Evolutionary conservation across 1,140 invertebrate genomes (phyloP).

Genomic region (Drosophila sucinea): DNA sequence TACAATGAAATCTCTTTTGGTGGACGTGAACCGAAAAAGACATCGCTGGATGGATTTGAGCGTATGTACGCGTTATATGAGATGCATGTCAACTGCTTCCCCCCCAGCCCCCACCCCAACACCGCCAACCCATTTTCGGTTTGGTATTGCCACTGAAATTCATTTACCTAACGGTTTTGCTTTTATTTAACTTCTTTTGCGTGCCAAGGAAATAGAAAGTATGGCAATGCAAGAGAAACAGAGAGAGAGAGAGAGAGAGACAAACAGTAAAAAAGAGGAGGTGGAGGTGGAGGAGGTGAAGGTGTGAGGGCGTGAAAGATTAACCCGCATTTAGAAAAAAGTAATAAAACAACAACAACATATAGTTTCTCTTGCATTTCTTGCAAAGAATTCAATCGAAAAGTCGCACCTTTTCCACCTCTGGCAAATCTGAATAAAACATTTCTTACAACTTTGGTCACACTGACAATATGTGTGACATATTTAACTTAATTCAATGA

Average conservation of each 20-base stretch:
- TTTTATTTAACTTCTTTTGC: conserved; percentile 10
- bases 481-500: too few species aligned
- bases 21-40: conserved; percentile 61
- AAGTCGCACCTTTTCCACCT: too few species aligned
- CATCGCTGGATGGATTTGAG: conserved; percentile 25
- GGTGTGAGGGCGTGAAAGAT: conserved; percentile 14
- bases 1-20: conserved; percentile 74
- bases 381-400: neutral
- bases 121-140: conserved; percentile 18
- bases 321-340: neutral
- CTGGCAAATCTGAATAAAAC: too few species aligned
- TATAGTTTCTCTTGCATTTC: neutral
- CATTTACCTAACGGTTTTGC: conserved; percentile 71
- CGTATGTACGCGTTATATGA: conserved; percentile 69
- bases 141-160: conserved; percentile 60
- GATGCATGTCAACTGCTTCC: conserved; percentile 71
- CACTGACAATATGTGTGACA: too few species aligned
- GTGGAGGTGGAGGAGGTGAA: neutral
- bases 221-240: neutral
- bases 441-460: too few species aligned
- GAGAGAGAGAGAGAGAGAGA: neutral
- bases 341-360: neutral
- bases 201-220: conserved; percentile 33
- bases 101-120: too few species aligned
- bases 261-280: neutral